phyloP scores from a whole-genome alignment of 1,140 invertebrate species.

The Drosophila burlai region DNA sequence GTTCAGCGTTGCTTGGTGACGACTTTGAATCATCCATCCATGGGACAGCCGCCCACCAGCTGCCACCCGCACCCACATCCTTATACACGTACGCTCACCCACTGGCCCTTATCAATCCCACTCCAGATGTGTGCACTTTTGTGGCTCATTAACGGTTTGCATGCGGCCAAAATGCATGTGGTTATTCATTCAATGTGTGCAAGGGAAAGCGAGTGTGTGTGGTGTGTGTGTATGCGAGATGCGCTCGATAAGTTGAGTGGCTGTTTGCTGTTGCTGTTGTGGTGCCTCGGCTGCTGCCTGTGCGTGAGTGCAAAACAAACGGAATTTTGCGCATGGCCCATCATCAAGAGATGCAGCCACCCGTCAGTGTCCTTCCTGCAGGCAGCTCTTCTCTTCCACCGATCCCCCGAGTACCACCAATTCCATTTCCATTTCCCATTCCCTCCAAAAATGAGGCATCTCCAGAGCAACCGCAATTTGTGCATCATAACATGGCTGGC shows the following conservation, averaged over 20 bases:
- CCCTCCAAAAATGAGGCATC: conserved; percentile 36
- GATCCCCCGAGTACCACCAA: neutral
- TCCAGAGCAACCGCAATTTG: conserved; percentile 41
- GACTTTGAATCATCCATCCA: conserved; percentile 17
- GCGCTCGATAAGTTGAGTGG: conserved; percentile 68
- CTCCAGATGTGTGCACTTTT: conserved; percentile 69
- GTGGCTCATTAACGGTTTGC: conserved; percentile 80
- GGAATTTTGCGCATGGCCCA: conserved; percentile 59
- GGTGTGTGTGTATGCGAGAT: conserved; percentile 30
- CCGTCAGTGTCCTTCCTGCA: conserved; percentile 14
- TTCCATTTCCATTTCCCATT: conserved; percentile 13
- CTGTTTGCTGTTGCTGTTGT: conserved; percentile 45
- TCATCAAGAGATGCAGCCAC: conserved; percentile 47
- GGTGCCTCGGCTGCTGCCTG: conserved; percentile 41
- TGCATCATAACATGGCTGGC: conserved; percentile 27
- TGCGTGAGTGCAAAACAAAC: conserved; percentile 72
- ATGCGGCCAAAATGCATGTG: conserved; percentile 70
- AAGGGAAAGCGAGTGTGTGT: conserved; percentile 9
- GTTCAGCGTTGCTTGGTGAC: conserved; percentile 28
- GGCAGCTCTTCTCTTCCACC: conserved; percentile 5
- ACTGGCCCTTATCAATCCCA: conserved; percentile 40
- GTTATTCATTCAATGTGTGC: conserved; percentile 58
- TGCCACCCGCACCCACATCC: neutral
- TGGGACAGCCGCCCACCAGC: conserved; percentile 8
- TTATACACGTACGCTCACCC: neutral